Evolutionary conservation across 2,888 invertebrate genomes (phyloP).

Genomic region (Frankliniella fusca): DNA sequence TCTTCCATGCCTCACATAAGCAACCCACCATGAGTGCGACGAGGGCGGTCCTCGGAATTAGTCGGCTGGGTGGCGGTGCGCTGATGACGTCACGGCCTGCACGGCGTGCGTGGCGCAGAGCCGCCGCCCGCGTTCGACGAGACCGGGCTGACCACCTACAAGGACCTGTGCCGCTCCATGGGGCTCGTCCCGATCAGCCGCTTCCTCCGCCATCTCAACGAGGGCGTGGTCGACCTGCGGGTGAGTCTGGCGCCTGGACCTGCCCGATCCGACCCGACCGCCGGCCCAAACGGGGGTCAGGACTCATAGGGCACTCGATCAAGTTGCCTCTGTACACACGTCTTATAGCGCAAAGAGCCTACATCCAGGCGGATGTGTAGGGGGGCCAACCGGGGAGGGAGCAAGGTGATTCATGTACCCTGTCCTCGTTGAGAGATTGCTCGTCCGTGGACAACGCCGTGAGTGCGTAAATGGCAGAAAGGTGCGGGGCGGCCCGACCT

Average conservation of each 20-base stretch:
- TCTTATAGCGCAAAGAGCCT: no score
- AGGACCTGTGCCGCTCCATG: conserved; percentile 7
- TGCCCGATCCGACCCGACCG: not conserved
- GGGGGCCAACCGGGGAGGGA: no score
- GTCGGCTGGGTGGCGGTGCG: not conserved
- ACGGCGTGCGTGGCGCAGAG: not conserved
- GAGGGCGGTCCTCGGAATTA: not conserved
- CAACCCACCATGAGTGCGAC: not conserved
- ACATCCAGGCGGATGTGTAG: no score
- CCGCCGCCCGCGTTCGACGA: not conserved
- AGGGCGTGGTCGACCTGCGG: not conserved
- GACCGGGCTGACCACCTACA: not conserved
- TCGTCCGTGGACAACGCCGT: no score
- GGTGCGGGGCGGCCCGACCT: not conserved
- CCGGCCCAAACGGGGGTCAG: no score
- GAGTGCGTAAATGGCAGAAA: not conserved
- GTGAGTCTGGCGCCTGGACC: not conserved
- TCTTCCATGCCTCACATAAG: no score
- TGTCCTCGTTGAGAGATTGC: no score
- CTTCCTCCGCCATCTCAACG: not conserved
- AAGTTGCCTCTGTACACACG: no score
- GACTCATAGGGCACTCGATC: no score
- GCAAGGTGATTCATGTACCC: no score
- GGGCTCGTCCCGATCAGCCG: not conserved
- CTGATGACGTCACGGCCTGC: no score